Base-by-base conservation (phyloP, 2,113 vertebrate genomes). In the Apodemus sylvaticus region DNA sequence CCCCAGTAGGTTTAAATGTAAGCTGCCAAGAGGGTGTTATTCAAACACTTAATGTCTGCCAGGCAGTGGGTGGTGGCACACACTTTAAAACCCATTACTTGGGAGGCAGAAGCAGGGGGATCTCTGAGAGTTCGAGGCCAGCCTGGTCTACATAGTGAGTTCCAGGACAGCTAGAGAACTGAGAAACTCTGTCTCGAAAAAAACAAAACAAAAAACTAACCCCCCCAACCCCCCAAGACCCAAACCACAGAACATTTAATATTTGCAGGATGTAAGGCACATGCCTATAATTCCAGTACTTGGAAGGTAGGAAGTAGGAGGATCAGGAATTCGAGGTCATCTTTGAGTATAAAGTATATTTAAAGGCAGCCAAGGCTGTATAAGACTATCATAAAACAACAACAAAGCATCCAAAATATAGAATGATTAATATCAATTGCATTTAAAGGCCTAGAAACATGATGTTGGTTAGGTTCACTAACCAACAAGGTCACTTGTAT, bases 1-100 rank as follows among this genome's bases (percentile, higher is more conserved):
- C 86, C 73, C 68, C 36, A 42, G 58, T 53, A 89, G 51, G n/a
- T 66, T 98, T 93, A 83, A 53, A 53, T 83, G 83, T 39, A 94
- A 91, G 58, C 7, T 76, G 68, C 45, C 6, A 14, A 91, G 36
- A 70, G 31, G 51, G 24, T 39, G 89, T 26, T 7, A 95, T 45
- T 71, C 81, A 90, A 89, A 73, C 83, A 66, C 86, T 94, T 86
- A 60, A 62, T 64, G 9, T 60, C 22, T 60, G 89, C 58, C n/a
- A n/a, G n/a, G n/a, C n/a, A n/a, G n/a, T 16, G 71, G 51, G 34
- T 24, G 22, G 51, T 51, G 85, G 42, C 5, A 36, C 42, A 51
- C 26, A 42, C 60, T 29, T 83, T 9, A 36, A 48, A 86, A 45
- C 19, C 16, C 39, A 86, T 42, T 4, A 10, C 16, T 66, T 39